A percentile compares a stretch with the other conserved stretches of the same genome.
Evolutionary conservation across 2,888 invertebrate genomes (phyloP).

Genomic region (Drosophila borealis): DNA sequence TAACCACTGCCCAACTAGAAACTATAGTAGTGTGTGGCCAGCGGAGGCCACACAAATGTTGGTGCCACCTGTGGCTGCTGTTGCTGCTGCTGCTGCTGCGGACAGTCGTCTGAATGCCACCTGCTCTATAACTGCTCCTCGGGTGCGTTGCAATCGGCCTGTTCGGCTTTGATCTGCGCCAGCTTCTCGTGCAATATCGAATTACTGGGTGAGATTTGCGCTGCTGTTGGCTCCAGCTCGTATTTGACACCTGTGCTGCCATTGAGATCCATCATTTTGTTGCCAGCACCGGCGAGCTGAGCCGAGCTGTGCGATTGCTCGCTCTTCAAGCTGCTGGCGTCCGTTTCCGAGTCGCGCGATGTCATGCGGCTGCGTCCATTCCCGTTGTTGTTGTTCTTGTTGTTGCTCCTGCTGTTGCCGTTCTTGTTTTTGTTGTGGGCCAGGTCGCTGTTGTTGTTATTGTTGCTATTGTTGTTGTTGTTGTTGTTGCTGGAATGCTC

Average conservation of each 20-base stretch:
- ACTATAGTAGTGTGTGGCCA: slow-evolving; percentile 73
- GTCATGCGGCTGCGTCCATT: slow-evolving; percentile 76
- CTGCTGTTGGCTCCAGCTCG: slow-evolving; percentile 43
- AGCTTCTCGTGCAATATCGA: slow-evolving; percentile 83
- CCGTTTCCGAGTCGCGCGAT: slow-evolving; percentile 81
- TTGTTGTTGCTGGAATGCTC: slow-evolving; percentile 63
- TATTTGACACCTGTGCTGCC: slow-evolving; percentile 68
- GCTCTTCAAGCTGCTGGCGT: slow-evolving; percentile 79
- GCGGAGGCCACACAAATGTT: slow-evolving; percentile 62
- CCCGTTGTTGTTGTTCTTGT: slow-evolving; percentile 51
- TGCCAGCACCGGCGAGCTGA: slow-evolving; percentile 39
- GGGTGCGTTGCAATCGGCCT: slow-evolving; percentile 49
- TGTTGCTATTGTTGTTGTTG: slow-evolving; percentile 60
- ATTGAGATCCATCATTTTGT: slow-evolving; percentile 81
- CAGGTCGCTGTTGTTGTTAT: slow-evolving; percentile 59
- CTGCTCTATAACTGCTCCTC: slow-evolving; percentile 85
- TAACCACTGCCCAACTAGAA: slow-evolving; percentile 49
- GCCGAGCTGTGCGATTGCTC: slow-evolving; percentile 60
- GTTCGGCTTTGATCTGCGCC: slow-evolving; percentile 84
- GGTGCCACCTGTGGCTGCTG: slow-evolving; percentile 47
- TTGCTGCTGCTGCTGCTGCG: slow-evolving; percentile 35
- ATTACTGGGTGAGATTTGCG: slow-evolving; percentile 49
- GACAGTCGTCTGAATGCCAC: slow-evolving; percentile 59
- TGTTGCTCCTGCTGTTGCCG: slow-evolving; percentile 52
- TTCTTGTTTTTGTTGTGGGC: slow-evolving; percentile 62